Percentiles rank a stretch among this genome's conserved stretches.
Conservation (phyloP, 64 coral and sea anemone species). For the Cladopsammia gracilis region DNA sequence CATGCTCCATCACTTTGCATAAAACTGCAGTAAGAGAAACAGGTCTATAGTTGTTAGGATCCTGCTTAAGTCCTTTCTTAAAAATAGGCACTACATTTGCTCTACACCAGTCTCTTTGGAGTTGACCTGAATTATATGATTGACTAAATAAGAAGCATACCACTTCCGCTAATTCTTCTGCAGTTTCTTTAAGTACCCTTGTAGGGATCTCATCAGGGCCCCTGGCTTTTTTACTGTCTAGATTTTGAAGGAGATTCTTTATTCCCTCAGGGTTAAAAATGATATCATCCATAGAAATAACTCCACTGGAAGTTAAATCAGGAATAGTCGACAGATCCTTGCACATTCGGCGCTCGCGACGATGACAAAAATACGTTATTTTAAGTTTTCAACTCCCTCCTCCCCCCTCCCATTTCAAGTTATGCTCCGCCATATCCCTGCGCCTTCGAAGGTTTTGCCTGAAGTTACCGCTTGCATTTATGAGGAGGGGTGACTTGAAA, state of each 20-base stretch:
- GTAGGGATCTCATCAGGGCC: constrained; percentile 71
- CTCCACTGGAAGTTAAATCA: neutral
- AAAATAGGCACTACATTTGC: constrained; percentile 46
- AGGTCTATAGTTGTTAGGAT: constrained; percentile 62
- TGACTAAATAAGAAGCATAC: constrained; percentile 75
- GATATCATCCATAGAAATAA: constrained; percentile 26
- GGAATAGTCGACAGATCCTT: constrained; percentile 67
- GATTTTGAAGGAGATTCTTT: constrained; percentile 52
- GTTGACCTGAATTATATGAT: constrained; percentile 53
- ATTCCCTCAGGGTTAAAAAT: constrained; percentile 64
- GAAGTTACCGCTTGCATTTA: too few species aligned
- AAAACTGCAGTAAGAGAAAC: constrained; percentile 33
- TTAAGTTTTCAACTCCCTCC: too few species aligned
- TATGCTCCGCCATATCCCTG: too few species aligned
- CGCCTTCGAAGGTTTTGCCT: too few species aligned
- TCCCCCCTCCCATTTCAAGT: too few species aligned
- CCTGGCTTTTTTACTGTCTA: constrained; percentile 65
- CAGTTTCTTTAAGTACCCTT: constrained; percentile 52
- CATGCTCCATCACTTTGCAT: constrained; percentile 69
- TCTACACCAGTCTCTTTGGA: constrained; percentile 59
- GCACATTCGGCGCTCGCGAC: too few species aligned
- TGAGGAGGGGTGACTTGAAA: too few species aligned
- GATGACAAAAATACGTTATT: too few species aligned
- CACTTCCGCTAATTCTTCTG: constrained; percentile 54
- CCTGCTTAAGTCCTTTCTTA: constrained; percentile 51